These are phyloP conservation scores for Rhorus exstirpatorius DNA, from an alignment of 2,888 invertebrate species.

Conservation along the genomic window DNA sequence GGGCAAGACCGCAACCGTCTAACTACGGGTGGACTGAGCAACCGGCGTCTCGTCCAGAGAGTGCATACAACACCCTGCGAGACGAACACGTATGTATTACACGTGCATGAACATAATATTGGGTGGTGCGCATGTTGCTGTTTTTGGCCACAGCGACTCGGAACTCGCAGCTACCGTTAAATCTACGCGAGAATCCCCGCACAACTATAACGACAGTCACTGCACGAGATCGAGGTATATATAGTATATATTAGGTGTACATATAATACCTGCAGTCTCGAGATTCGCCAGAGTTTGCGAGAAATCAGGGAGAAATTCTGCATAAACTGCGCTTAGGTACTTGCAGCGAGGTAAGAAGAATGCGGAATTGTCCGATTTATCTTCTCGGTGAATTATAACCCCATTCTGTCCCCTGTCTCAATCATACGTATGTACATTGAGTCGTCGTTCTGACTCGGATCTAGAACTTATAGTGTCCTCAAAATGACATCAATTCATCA, in stretches of 20 bases:
- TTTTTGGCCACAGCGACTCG: not conserved
- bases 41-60: conserved; percentile 57
- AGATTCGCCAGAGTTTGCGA: conserved; percentile 26
- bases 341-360: conserved; percentile 30
- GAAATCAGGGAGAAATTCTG: conserved; percentile 59
- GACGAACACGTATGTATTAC: not conserved
- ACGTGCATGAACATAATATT: not conserved
- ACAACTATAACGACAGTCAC: conserved; percentile 33
- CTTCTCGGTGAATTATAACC: conserved; percentile 51
- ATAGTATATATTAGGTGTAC: not conserved
- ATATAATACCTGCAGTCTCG: not conserved
- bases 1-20: conserved; percentile 79
- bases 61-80: conserved; percentile 44
- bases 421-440: conserved; percentile 10
- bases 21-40: conserved; percentile 69
- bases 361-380: conserved; percentile 51
- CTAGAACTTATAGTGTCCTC: not conserved
- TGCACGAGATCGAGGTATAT: not conserved
- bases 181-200: conserved; percentile 38
- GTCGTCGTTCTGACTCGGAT: not conserved
- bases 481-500: not conserved
- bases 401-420: not conserved
- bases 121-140: conserved; percentile 18
- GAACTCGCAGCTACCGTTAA: conserved; percentile 41
- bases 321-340: conserved; percentile 29